Evolutionary conservation across 1,140 invertebrate genomes (phyloP).

Genomic region (Lepidostoma basale): DNA sequence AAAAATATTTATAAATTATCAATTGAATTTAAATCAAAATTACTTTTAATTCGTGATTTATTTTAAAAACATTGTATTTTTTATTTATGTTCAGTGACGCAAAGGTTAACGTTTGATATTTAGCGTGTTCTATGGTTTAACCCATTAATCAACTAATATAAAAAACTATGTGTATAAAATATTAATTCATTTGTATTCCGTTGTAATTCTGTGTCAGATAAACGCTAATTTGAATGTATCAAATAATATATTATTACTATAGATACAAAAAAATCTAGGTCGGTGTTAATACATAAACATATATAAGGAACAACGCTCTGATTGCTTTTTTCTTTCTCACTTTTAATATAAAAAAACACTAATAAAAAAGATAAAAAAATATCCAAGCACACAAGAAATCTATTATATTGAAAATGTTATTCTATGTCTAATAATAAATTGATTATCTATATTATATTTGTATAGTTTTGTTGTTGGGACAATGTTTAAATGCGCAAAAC

Average conservation of each 20-base stretch:
- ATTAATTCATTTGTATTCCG: background rate
- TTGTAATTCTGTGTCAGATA: background rate
- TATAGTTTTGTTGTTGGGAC: background rate
- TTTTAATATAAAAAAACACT: constrained; percentile 12
- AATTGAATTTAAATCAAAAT: too few species aligned
- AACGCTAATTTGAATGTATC: background rate
- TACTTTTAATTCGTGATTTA: too few species aligned
- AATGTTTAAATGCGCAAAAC: background rate
- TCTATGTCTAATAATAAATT: constrained; percentile 6
- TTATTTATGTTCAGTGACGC: too few species aligned
- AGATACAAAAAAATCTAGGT: background rate
- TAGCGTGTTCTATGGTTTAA: too few species aligned
- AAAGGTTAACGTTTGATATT: too few species aligned
- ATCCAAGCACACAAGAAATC: background rate
- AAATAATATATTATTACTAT: background rate
- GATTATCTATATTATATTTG: background rate
- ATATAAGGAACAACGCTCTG: background rate
- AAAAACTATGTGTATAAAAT: background rate
- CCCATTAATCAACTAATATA: too few species aligned
- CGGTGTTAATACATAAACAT: constrained; percentile 1
- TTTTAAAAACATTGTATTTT: too few species aligned
- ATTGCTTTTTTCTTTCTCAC: constrained; percentile 9
- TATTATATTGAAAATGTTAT: constrained; percentile 1
- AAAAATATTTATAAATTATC: too few species aligned
- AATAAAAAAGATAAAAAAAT: constrained; percentile 2